Evolutionary conservation across 1,140 invertebrate species (phyloP), one percentile per base, ranked within the genome.

Genomic region (Ceratosolen fusciceps): DNA sequence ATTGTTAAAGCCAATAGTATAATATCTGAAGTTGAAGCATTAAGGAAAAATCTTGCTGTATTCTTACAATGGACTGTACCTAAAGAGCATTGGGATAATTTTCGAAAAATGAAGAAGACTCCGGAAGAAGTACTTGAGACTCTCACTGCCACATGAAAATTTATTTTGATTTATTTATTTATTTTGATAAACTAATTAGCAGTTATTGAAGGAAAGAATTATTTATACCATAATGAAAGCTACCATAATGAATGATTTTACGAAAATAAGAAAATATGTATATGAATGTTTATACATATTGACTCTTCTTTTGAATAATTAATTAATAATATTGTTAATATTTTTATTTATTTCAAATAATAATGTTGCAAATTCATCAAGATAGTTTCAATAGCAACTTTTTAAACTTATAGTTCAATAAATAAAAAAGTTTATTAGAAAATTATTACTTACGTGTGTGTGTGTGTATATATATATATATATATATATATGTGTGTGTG

Each of bases 41-140:
- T 96, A 0, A 92, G 93, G 62, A 91, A 89, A 24, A 96, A 96
- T 88, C 92, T 96, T 21, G 92, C 95, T 83, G 93, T 94, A 81
- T 92, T 96, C 80, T 88, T 96, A 4, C 93, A 96, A 62, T 95
- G 95, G 92, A 96, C 95, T 8, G 93, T 96, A 47, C 95, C 95
- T 0, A 92, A 93, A 81, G 90, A 94, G 56, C 93, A 95, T 80
- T 95, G 96, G 95, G 92, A 93, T 29, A 93, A 93, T 78, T 96
- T 96, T 82, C 91, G 91, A 81, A 92, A 92, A 67, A 93, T 95
- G 84, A 93, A 94, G 74, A 93, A 94, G 71, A 93, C 93, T 0
- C 93, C 93, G 5, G 95, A 96, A 86, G 95, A 96, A 81, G 91
- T 96, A 70, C 88, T 96, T 70, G 95, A 96, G 85, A 92, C 95